Base-by-base conservation (phyloP, 2,113 vertebrate species). In the Catharus minimus region DNA sequence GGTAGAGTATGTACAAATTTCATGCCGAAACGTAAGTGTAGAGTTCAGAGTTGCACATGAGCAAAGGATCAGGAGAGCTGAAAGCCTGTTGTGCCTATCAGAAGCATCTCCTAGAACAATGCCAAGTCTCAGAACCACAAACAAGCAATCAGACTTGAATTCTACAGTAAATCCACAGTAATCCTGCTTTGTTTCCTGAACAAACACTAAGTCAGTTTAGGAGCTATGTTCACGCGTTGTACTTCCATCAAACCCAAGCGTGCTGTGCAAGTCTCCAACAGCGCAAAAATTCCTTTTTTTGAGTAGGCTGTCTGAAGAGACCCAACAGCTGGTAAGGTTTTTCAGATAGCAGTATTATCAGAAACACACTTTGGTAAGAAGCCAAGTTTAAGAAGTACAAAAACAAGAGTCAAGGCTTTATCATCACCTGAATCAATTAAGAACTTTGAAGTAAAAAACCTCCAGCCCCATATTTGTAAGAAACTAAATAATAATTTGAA, bases 1-100 rank as follows among this genome's bases (percentile, higher is more conserved):
- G 64, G 41, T 0, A 39, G 9, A 0, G 5, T 4, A 15, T 7
- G n/a, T 3, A 36, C 44, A 60, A 69, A 36, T 0, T 7, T 36
- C 38, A 24, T 5, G 9, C 24, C 56, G 33, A 36, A 76, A 56
- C 27, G n/a, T 3, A 44, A 7, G 6, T 15, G 32, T 5, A 3
- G 33, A 47, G 33, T 2, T 46, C 5, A 82, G 61, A 58, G 4
- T 32, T 44, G 56, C 46, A 24, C 33, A 18, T 1, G 5, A 1
- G 2, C 39, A 9, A 2, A 21, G 2, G 1, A 64, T 21, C 67
- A 33, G 1, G 2, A 76, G 50, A 86, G 50, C 67, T 6, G 5
- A 33, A 69, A 56, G 36, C 4, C 0, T 2, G 7, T 7, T 61
- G 41, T 5, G 11, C 33, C 75, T 71, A 56, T 18, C 75, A 82